Evolutionary conservation across 2,888 invertebrate genomes (phyloP).

Genomic region (Meloe dianella): DNA sequence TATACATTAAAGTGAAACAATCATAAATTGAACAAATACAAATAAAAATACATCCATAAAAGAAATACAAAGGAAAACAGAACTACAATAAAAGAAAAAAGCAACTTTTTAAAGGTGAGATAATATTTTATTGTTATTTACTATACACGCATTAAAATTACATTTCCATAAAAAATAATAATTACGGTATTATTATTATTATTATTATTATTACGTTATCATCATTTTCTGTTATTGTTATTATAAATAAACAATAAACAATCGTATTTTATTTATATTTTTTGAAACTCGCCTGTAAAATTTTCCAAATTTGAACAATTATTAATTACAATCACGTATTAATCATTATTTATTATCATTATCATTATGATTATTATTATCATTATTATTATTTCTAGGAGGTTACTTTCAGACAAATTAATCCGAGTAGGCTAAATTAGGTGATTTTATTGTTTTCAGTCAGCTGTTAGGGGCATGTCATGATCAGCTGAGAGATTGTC

Average conservation of each 20-base stretch:
- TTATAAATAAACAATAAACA: not conserved
- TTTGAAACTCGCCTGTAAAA: not conserved
- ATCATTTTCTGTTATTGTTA: not conserved
- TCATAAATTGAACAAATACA: no score
- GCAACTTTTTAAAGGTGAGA: not conserved
- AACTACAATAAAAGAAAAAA: not conserved
- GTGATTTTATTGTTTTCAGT: not conserved
- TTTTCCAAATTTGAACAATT: not conserved
- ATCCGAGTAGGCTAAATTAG: not conserved
- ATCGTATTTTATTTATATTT: not conserved
- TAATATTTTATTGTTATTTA: not conserved
- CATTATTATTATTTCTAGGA: not conserved
- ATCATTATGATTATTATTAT: not conserved
- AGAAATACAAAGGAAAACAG: not conserved
- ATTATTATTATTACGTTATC: no score
- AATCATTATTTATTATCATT: not conserved
- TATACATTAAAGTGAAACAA: no score
- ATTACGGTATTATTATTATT: no score
- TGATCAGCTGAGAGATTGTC: conserved; percentile 1
- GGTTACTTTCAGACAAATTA: not conserved
- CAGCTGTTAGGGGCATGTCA: not conserved
- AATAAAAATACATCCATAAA: not conserved
- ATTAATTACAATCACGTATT: not conserved
- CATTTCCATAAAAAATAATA: not conserved
- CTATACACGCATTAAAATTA: not conserved